These are phyloP conservation scores for Fregata magnificens DNA, from an alignment of 2,113 vertebrate genomes.

Conservation along the genomic window DNA sequence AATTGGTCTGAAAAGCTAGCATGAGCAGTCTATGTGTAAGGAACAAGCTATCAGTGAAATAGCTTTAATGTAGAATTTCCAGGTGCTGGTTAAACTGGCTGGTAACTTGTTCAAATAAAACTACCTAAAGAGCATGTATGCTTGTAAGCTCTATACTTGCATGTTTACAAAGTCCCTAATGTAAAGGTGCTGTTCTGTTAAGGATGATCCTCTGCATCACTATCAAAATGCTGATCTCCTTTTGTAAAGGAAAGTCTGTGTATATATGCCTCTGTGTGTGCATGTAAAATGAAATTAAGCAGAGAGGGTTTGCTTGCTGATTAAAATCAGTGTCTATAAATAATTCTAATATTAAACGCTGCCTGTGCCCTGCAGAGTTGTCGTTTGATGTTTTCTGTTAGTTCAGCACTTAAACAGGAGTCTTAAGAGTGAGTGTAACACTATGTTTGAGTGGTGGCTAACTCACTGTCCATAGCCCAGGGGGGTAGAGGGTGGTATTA, in stretches of 20 bases:
- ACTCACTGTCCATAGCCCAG: accelerated
- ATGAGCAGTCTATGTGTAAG: accelerated
- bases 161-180: accelerated
- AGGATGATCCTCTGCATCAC: accelerated
- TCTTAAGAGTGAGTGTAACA: accelerated
- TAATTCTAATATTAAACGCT: not conserved
- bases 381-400: not conserved
- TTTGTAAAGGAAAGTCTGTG: not conserved
- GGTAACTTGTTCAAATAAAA: not conserved
- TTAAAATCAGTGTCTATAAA: not conserved
- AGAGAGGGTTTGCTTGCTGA: not conserved
- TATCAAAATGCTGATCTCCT: not conserved
- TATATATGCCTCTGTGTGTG: not conserved
- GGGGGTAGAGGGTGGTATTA: not conserved
- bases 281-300: not conserved
- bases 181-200: not conserved
- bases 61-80: accelerated
- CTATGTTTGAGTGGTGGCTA: not conserved
- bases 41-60: not conserved
- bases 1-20: not conserved
- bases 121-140: accelerated
- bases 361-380: not conserved
- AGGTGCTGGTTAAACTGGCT: not conserved
- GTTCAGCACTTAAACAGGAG: not conserved
- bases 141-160: not conserved